These are phyloP conservation scores for Acanthiza pusilla DNA, from an alignment of 2,797 vertebrate species.

Conservation along the genomic window DNA sequence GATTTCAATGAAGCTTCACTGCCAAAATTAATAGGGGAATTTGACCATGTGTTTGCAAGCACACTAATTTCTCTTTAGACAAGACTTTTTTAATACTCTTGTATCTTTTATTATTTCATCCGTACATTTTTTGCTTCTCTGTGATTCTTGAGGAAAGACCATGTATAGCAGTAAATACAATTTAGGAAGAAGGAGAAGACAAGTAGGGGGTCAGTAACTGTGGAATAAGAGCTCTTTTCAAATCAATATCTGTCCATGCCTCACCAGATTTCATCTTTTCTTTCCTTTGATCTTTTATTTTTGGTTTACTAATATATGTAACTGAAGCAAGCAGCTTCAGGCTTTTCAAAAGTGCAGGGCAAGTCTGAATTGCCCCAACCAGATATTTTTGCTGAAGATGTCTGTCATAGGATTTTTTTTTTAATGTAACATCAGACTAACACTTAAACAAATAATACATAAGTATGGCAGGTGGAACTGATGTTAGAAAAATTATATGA, in stretches of 20 bases:
- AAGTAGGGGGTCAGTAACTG: background rate
- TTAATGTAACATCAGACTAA: background rate
- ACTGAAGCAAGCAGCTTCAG: background rate
- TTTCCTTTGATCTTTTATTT: background rate
- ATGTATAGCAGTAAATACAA: background rate
- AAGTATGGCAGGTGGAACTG: background rate
- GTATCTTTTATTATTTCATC: background rate
- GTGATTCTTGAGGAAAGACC: background rate
- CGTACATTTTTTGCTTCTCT: background rate
- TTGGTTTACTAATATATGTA: background rate
- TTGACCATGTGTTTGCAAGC: background rate
- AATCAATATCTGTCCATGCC: background rate
- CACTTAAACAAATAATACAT: background rate
- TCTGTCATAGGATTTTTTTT: background rate
- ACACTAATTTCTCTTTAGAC: background rate
- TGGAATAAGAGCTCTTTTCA: background rate
- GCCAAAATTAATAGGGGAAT: background rate
- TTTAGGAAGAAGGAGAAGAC: background rate
- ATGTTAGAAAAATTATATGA: background rate
- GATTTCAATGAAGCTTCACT: background rate
- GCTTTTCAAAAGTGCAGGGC: background rate
- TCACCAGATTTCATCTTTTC: background rate
- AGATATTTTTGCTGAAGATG: background rate
- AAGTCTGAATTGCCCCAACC: background rate
- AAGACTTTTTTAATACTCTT: background rate